Base-by-base conservation (phyloP, 2,888 invertebrate species). In the Drosophila mercatorum region DNA sequence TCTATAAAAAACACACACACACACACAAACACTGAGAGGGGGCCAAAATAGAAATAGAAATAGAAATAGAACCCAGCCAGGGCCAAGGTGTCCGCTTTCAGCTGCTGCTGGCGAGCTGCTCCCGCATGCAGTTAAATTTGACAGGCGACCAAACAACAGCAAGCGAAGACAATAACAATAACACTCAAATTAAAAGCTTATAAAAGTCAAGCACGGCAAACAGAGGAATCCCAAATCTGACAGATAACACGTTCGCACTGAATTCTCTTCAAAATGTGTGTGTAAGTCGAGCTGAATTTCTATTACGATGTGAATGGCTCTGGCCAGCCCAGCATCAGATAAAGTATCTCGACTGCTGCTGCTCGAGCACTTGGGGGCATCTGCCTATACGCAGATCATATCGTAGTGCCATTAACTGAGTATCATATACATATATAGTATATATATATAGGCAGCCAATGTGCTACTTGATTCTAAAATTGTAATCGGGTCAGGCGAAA, bases 171-270 rank as follows among this genome's bases (percentile, higher is more conserved):
- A 79, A 75, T 68, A 78, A 81, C 88, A 82, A 88, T 87, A 89
- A 90, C 82, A 89, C 85, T 89, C 90, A 81, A 87, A 85, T 85
- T 85, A 90, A 90, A 85, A 83, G 73, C 89, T 83, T 90, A 83
- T 85, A 89, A 85, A 85, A 90, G 85, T 85, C 90, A 80, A 68
- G 53, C 68, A 77, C 12, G 53, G 22, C 62, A 79, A 75, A 82
- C 68, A 79, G 53, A 46, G 53, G 59, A 86, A 85, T 67, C 53
- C 49, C n/a, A 79, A 84, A 88, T 73, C 78, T 72, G 78, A 80
- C 84, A 80, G 81, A 77, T 80, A 80, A 76, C 66, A 75, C 72
- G 58, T 71, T 71, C 51, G 73, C 56, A 40, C 72, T 66, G n/a
- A 72, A 72, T 69, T 77, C 78, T 75, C 80, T 88, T 67, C 67